Base-by-base conservation (phyloP, 2,797 vertebrate species). In the Oreonectes daqikongensis region DNA sequence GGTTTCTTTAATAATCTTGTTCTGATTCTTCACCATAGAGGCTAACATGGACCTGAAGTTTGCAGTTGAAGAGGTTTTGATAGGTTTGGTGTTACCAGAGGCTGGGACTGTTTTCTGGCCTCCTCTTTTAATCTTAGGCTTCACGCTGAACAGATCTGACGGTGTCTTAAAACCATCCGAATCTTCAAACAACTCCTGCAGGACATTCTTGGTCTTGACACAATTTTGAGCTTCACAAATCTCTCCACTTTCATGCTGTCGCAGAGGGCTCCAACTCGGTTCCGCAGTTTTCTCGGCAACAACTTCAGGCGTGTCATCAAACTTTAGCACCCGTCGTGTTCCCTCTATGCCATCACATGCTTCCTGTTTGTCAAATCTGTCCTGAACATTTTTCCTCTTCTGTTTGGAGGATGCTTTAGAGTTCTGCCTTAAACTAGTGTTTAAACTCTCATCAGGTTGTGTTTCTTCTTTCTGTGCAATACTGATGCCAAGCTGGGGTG, bases 1-100 rank as follows among this genome's bases (percentile, higher is more conserved):
- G 26, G 78, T 59, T 42, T 85, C 84, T n/a, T 81, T 77, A 66
- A 81, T 72, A 44, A 84, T 82, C 42, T 55, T 28, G 50, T 72
- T 82, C 32, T 57, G 73, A 42, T 20, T 66, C 18, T 30, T 75
- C 24, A 42, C 52, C 3, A 78, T 50, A 9, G 59, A 14, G 53
- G 69, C 30, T 9, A 85, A 67, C 80, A 81, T 66, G 35, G 78
- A 52, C 59, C 61, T 81, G 44, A 85, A 82, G 73, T 64, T 65
- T 17, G 24, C 4, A 3, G 38, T 79, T 14, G 40, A 42, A 42
- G 40, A 42, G 40, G 40, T 52, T 69, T 5, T 1, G 4, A 44
- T 11, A 17, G 20, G 15, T 28, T 24, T 5, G n/a, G 57, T 9
- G 24, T 53, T 44, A 30, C 1, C 26, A 30, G 60, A 24, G 4